Percentiles rank a stretch among this genome's conserved stretches.
phyloP scores from a whole-genome alignment of 2,113 vertebrate genomes.

The Ancistrus triradiatus region DNA sequence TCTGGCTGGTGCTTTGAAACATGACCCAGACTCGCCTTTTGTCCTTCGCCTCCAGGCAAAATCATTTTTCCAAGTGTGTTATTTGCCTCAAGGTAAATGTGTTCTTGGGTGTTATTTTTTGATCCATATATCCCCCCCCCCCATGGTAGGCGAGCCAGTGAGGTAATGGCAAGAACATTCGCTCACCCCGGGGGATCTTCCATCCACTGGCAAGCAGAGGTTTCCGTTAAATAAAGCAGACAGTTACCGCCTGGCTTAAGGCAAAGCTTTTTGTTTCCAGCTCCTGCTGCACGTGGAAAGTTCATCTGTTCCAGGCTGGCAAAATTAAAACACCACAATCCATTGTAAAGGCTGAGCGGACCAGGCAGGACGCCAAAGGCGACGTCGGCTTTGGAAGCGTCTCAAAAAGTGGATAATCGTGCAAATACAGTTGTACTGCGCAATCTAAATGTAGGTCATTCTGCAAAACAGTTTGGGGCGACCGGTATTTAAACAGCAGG shows the following conservation, averaged over 20 bases:
- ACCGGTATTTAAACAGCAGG: no score
- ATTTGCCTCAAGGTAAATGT: conserved; percentile 12
- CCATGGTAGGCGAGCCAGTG: neutral
- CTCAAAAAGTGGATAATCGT: no score
- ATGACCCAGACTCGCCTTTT: neutral
- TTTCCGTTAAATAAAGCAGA: conserved; percentile 11
- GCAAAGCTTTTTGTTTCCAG: conserved; percentile 2
- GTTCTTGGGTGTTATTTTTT: neutral
- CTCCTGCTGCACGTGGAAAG: conserved; percentile 10
- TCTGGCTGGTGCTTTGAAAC: conserved; percentile 8
- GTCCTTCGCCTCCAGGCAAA: conserved; percentile 21
- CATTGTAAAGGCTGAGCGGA: neutral
- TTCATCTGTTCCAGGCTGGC: conserved; percentile 10
- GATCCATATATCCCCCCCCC: neutral
- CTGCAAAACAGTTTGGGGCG: no score
- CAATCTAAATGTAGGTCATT: no score
- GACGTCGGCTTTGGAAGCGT: no score
- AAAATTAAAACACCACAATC: neutral
- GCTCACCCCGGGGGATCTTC: conserved; percentile 6
- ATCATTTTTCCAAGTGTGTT: neutral
- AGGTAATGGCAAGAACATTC: neutral
- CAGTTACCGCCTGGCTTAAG: conserved; percentile 6
- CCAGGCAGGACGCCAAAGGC: no score
- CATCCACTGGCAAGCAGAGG: conserved; percentile 3
- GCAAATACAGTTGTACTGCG: no score